These are phyloP conservation scores for Xenopus tropicalis DNA, from an alignment of 2,113 vertebrate species.

Conservation along the genomic window DNA sequence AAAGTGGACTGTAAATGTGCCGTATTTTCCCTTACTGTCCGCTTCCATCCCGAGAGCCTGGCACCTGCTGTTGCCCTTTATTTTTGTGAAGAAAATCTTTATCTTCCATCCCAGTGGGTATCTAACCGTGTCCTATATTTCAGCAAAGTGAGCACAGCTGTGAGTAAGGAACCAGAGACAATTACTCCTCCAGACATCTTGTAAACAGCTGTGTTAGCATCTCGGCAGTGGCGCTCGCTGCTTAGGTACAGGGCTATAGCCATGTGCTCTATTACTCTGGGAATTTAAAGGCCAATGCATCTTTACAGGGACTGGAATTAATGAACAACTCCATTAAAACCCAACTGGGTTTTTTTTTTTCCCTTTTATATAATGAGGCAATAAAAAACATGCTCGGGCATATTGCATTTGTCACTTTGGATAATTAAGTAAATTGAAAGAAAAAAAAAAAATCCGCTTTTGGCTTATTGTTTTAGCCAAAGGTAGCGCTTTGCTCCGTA, in stretches of 20 bases:
- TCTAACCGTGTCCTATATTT: constrained; percentile 17
- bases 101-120: constrained; percentile 28
- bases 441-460: neutral
- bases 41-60: neutral
- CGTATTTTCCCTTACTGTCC: neutral
- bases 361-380: neutral
- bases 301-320: neutral
- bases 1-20: neutral
- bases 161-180: constrained; percentile 6
- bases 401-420: neutral
- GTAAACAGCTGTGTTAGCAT: constrained; percentile 28
- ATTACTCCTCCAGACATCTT: constrained; percentile 12
- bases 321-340: neutral
- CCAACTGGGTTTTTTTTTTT: neutral
- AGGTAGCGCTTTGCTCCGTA: neutral
- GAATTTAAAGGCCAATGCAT: neutral
- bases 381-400: neutral
- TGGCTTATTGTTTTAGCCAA: neutral
- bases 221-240: neutral
- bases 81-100: constrained; percentile 12
- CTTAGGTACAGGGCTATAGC: constrained; percentile 13
- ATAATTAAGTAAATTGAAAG: too few species aligned
- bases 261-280: neutral
- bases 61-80: constrained; percentile 4
- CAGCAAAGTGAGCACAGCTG: constrained; percentile 26